Percentiles rank a stretch among this genome's conserved stretches.
These are phyloP conservation scores for Dasysyrphus tricinctus DNA, from an alignment of 2,888 invertebrate species.

Conservation along the genomic window DNA sequence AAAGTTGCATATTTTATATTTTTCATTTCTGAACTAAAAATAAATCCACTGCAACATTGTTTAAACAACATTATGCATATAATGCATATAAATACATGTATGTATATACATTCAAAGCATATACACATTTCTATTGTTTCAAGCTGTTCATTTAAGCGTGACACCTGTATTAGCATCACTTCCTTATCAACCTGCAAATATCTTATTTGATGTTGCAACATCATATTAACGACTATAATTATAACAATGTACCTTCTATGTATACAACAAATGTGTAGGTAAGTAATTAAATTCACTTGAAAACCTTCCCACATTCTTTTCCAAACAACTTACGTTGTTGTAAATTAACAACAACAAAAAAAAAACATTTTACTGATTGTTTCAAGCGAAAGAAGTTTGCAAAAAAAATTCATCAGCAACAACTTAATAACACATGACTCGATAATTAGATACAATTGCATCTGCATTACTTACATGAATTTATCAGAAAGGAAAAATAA, in stretches of 20 bases:
- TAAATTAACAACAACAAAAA: constrained; percentile 8
- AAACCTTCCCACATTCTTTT: constrained; percentile 56
- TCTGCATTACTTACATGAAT: constrained; percentile 53
- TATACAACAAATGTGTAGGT: background rate
- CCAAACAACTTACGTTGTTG: background rate
- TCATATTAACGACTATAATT: constrained; percentile 12
- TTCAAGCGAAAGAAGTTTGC: background rate
- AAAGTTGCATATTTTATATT: no score
- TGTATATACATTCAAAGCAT: background rate
- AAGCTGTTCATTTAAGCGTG: background rate
- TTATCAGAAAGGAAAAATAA: constrained; percentile 14
- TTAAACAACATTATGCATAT: no score
- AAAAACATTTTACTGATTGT: background rate
- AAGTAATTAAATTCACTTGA: constrained; percentile 36
- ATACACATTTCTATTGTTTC: background rate
- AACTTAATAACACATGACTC: constrained; percentile 71
- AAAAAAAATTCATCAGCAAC: constrained; percentile 55
- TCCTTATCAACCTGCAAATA: background rate
- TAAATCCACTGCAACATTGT: no score
- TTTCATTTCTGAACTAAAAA: no score
- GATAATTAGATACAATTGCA: constrained; percentile 65
- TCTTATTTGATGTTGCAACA: constrained; percentile 10
- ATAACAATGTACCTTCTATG: constrained; percentile 9
- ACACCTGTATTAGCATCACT: background rate
- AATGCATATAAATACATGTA: no score